Base-by-base conservation (phyloP, 2,113 vertebrate genomes). In the Phaethornis superciliosus region DNA sequence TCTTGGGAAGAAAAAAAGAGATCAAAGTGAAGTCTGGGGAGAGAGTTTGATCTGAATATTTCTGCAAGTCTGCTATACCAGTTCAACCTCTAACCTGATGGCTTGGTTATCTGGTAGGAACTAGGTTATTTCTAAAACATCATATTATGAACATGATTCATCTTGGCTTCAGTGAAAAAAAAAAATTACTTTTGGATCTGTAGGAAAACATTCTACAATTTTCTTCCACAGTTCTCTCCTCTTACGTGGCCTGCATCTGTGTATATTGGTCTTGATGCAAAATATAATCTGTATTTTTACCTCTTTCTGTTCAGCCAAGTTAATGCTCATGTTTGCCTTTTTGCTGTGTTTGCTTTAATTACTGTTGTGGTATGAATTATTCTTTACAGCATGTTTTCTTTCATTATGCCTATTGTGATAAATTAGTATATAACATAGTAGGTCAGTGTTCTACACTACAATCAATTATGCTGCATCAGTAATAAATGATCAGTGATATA, bases 391-490 rank as follows among this genome's bases (percentile, higher is more conserved):
- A 12, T 55, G 54, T 20, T 71, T 55, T 27, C 40, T 81, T 90
- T 85, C 79, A 33, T 83, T 40, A 49, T 51, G 21, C 6, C 30
- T 72, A 8, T 37, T 89, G 63, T 93, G 83, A 90, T 65, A 92
- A 82, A 89, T 64, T 32, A 83, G 33, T 42, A 49, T 26, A 58
- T 75, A 58, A 49, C 10, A 28, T 20, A 35, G 54, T 18, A 58
- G 35, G 59, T 65, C 33, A 78, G 22, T 2, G 2, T 81, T 77
- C 33, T 59, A 7, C 21, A 19, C 37, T 33, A 8, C 37, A 55
- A 37, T 72, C 9, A 42, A 6, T 54, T 64, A 58, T 78, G 59
- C 46, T 60, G 46, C 19, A 58, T 47, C 35, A 27, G 22, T 59
- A 69, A 44, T 74, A 40, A 47, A 17, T 20, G 6, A 44, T 56